Evolutionary conservation across 2,888 invertebrate genomes (phyloP).

Genomic region (Lycocerus yunnanus): DNA sequence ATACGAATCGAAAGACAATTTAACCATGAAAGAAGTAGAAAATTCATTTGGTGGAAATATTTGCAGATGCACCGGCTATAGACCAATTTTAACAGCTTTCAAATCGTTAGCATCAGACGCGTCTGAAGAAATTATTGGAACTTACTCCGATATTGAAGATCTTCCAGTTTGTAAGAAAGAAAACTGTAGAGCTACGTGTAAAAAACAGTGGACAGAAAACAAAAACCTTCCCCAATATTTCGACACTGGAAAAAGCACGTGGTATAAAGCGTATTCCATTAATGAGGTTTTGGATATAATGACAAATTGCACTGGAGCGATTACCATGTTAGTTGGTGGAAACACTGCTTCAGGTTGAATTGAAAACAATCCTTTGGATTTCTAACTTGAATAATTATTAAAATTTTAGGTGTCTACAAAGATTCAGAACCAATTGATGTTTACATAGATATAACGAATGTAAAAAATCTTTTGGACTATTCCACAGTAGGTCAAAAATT

Average conservation of each 20-base stretch:
- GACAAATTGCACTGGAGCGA: conserved; percentile 47
- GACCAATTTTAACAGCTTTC: conserved; percentile 67
- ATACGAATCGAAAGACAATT: conserved; percentile 50
- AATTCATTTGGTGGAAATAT: conserved; percentile 67
- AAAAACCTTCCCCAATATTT: conserved; percentile 4
- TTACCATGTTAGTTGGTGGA: conserved; percentile 70
- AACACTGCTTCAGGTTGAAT: conserved; percentile 74
- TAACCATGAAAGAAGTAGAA: conserved; percentile 67
- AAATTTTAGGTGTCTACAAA: conserved; percentile 56
- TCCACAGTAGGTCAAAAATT: conserved; percentile 55
- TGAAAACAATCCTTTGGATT: background rate
- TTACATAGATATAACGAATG: conserved; percentile 66
- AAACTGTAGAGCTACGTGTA: background rate
- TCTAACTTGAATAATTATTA: too few species aligned
- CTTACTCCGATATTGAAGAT: conserved; percentile 56
- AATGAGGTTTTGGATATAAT: conserved; percentile 61
- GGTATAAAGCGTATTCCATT: conserved; percentile 63
- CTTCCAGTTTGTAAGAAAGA: background rate
- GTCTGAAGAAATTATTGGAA: conserved; percentile 44
- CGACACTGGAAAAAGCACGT: conserved; percentile 46
- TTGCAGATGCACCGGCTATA: conserved; percentile 73
- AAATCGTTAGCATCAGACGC: conserved; percentile 61
- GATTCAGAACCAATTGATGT: conserved; percentile 47
- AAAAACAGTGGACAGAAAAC: background rate
- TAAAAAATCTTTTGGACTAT: conserved; percentile 61